phyloP scores from a whole-genome alignment of 2,113 vertebrate species.

The Pangasianodon hypophthalmus region DNA sequence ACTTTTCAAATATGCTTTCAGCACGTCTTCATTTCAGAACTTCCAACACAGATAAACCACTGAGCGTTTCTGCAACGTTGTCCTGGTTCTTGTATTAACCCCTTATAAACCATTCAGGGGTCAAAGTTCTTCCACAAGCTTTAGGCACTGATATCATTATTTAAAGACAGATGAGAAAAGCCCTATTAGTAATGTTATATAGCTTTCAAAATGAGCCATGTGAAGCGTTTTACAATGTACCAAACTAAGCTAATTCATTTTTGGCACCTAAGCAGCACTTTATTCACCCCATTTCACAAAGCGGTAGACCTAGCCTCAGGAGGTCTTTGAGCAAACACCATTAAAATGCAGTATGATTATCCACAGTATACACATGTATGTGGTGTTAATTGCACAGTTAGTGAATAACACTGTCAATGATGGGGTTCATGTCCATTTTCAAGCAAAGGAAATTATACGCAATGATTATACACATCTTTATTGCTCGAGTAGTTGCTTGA shows the following conservation, averaged over 20 bases:
- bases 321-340: slow-evolving; percentile 40
- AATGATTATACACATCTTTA: slow-evolving; percentile 40
- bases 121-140: neutral
- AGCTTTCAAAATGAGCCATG: neutral
- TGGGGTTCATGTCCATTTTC: slow-evolving; percentile 64
- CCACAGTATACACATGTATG: slow-evolving; percentile 27
- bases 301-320: slow-evolving; percentile 9
- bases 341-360: slow-evolving; percentile 44
- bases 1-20: neutral
- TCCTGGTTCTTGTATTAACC: neutral
- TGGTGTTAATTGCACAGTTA: slow-evolving; percentile 40
- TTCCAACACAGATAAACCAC: neutral
- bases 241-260: neutral
- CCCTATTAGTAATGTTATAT: neutral
- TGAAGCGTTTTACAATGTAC: neutral
- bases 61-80: neutral
- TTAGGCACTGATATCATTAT: neutral
- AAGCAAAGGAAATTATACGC: slow-evolving; percentile 55
- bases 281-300: slow-evolving; percentile 18
- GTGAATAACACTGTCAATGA: slow-evolving; percentile 38
- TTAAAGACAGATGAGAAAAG: neutral
- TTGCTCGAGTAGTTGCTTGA: neutral
- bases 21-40: neutral
- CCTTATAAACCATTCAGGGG: neutral
- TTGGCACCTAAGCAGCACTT: neutral